Evolutionary conservation across 2,888 invertebrate species (phyloP).

Genomic region (Phragmatobia fuliginosa): DNA sequence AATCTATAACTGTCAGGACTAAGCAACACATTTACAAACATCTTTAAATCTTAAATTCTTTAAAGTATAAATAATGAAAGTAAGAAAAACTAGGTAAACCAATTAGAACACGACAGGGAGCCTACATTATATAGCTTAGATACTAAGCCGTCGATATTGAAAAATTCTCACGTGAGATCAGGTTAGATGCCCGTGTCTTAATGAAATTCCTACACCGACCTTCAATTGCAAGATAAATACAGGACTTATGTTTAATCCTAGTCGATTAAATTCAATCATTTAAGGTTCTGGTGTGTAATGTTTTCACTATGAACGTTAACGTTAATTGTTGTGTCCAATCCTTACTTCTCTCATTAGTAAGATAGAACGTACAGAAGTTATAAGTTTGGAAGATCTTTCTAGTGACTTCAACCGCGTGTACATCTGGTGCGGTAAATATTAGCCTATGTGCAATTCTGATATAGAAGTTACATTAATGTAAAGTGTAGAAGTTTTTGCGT

Average conservation of each 20-base stretch:
- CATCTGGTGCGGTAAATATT: too few species aligned
- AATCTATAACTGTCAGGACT: neutral
- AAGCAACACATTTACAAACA: neutral
- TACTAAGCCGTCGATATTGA: slow-evolving; percentile 45
- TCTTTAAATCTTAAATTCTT: neutral
- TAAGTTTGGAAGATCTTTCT: too few species aligned
- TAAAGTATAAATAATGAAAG: neutral
- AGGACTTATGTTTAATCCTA: slow-evolving; percentile 36
- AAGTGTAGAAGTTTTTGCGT: too few species aligned
- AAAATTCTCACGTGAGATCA: slow-evolving; percentile 52
- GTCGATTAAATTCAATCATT: neutral
- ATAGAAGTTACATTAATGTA: too few species aligned
- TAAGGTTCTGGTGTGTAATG: neutral
- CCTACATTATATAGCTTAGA: slow-evolving; percentile 8
- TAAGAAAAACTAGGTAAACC: neutral
- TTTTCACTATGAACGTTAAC: neutral
- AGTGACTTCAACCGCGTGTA: too few species aligned
- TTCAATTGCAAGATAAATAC: slow-evolving; percentile 27
- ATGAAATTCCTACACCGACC: slow-evolving; percentile 48
- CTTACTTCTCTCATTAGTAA: neutral
- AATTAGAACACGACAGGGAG: slow-evolving; percentile 2
- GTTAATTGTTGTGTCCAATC: neutral
- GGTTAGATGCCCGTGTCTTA: slow-evolving; percentile 34
- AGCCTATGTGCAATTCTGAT: too few species aligned
- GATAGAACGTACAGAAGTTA: too few species aligned